These are phyloP conservation scores for Orgyia antiqua DNA, from an alignment of 2,888 invertebrate genomes.

Conservation along the genomic window DNA sequence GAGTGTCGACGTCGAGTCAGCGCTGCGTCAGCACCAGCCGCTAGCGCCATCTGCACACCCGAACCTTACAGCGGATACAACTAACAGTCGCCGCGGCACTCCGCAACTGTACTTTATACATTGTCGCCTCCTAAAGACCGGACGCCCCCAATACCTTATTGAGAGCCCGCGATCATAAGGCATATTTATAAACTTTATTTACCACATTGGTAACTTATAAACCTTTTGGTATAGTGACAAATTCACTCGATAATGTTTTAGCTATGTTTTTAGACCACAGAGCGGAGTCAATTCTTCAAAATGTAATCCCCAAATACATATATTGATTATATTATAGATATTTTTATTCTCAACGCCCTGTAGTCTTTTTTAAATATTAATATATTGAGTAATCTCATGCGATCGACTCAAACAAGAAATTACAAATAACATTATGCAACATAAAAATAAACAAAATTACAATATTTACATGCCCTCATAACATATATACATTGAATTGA, in stretches of 20 bases:
- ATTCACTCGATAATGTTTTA: too few relatives aligned
- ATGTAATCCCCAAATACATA: too few relatives aligned
- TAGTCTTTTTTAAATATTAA: too few relatives aligned
- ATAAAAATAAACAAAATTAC: slow-evolving; percentile 25
- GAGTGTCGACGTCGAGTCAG: slow-evolving; percentile 87
- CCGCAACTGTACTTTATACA: slow-evolving; percentile 1
- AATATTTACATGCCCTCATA: slow-evolving; percentile 27
- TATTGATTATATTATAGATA: too few relatives aligned
- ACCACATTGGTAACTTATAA: too few relatives aligned
- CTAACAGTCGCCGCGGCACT: slow-evolving; percentile 8
- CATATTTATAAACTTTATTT: too few relatives aligned
- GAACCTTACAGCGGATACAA: slow-evolving; percentile 33
- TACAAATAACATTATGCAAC: slow-evolving; percentile 44
- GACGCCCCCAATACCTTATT: slow-evolving; percentile 43
- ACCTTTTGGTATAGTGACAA: too few relatives aligned
- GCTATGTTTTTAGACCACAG: slow-evolving; percentile 16
- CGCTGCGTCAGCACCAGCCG: slow-evolving; percentile 69
- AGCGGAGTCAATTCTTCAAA: too few relatives aligned
- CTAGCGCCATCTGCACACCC: slow-evolving; percentile 62
- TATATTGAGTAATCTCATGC: slow-evolving; percentile 43
- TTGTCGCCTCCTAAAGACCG: slow-evolving; percentile 44
- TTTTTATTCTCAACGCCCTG: too few relatives aligned
- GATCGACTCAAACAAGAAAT: slow-evolving; percentile 66
- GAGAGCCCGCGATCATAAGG: slow-evolving; percentile 47
- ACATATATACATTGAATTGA: slow-evolving; percentile 18